Evolutionary conservation across 1,140 invertebrate species (phyloP).

Genomic region (Macrobrachium rosenbergii): DNA sequence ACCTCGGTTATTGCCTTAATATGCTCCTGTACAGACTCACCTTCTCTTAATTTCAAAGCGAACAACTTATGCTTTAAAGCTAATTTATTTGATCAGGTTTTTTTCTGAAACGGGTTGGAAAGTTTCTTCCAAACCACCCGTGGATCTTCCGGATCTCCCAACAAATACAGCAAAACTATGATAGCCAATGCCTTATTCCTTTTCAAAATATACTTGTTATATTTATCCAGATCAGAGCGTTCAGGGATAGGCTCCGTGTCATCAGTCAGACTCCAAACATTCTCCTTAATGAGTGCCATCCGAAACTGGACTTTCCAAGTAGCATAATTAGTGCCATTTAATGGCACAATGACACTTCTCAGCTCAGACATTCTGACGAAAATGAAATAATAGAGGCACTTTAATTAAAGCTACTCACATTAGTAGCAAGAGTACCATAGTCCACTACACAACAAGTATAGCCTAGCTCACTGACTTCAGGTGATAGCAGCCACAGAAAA

Average conservation of each 20-base stretch:
- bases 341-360: constrained; percentile 15
- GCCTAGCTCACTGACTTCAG: too few relatives aligned
- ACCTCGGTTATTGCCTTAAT: constrained; percentile 25
- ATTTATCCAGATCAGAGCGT: not conserved
- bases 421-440: too few relatives aligned
- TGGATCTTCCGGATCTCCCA: constrained; percentile 39
- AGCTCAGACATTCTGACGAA: constrained; percentile 6
- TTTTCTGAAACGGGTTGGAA: constrained; percentile 16
- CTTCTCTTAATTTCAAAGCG: constrained; percentile 27
- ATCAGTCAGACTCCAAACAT: constrained; percentile 24
- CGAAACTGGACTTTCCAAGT: constrained; percentile 42
- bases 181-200: constrained; percentile 46
- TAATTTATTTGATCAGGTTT: constrained; percentile 29
- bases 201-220: constrained; percentile 18
- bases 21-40: constrained; percentile 20
- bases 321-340: constrained; percentile 41
- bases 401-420: too few relatives aligned
- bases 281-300: constrained; percentile 48
- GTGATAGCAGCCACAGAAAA: too few relatives aligned
- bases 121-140: constrained; percentile 37
- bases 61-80: not conserved
- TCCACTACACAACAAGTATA: too few relatives aligned
- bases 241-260: constrained; percentile 13
- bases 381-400: not conserved
- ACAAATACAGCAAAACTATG: constrained; percentile 42